Evolutionary conservation across 2,113 vertebrate genomes (phyloP), one percentile per base, ranked within the genome.

Genomic region (Desmodus rotundus): DNA sequence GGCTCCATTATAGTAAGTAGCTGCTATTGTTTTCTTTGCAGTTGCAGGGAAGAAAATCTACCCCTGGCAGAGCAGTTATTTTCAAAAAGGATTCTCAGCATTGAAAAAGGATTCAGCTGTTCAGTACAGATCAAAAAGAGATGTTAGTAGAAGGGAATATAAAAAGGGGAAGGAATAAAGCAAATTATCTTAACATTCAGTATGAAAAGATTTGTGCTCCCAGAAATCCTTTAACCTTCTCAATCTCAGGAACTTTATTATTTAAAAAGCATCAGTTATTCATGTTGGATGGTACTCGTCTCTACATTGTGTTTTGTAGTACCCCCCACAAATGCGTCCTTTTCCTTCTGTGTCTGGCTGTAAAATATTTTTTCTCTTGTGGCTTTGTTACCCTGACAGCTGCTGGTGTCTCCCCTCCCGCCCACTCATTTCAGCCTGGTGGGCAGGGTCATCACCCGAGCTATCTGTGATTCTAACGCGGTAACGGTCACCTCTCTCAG

Each of bases 71-170:
- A 94, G 54, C 7, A 93, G 70, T 74, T 83, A 65, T 54, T 89
- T 80, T 83, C 20, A 77, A 91, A 91, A 83, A 81, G 31, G 17
- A 58, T 80, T 95, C 36, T 93, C 65, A 82, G 47, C 61, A 56
- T 19, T 72, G n/a, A 84, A 92, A 80, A 88, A 83, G 84, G 58
- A 73, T 87, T 54, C 58, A 76, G 43, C 80, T 88, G 12, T 67
- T 94, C 83, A 63, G 22, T 43, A 89, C 19, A 93, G 61, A 96
- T 91, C 45, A 96, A 94, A 96, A 94, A 81, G 45, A 95, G 89
- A 72, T 14, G 4, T 68, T 82, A 91, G 26, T 70, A 78, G 38
- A 87, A 43, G 28, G 14, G 9, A n/a, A 41, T 80, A 9, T 86
- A 50, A 68, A 87, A 84, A 80, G 14, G 68, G 14, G 56, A 70